Conservation (phyloP, 2,888 invertebrate species). For the Biston betularia region DNA sequence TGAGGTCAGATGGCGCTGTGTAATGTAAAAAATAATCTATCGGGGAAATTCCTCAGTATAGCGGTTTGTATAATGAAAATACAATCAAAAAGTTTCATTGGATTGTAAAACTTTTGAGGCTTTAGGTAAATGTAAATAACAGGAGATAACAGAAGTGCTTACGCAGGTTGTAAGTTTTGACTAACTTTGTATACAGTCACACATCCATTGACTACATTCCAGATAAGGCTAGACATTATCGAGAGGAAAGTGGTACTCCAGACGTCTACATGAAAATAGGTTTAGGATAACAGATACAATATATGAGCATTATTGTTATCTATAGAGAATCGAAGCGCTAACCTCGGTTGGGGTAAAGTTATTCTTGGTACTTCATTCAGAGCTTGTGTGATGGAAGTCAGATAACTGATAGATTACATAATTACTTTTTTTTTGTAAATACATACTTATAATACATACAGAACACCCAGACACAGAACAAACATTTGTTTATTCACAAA, state of each 20-base stretch:
- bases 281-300: constrained; percentile 17
- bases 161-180: neutral
- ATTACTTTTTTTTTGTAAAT: too few relatives aligned
- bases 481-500: too few relatives aligned
- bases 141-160: neutral
- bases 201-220: constrained; percentile 5
- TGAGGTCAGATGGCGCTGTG: too few relatives aligned
- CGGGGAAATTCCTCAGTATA: too few relatives aligned
- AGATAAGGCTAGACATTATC: constrained; percentile 27
- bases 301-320: constrained; percentile 20
- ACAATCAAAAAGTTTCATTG: too few relatives aligned
- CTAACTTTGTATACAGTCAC: neutral
- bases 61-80: too few relatives aligned
- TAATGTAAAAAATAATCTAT: too few relatives aligned
- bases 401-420: too few relatives aligned
- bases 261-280: constrained; percentile 32
- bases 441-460: too few relatives aligned
- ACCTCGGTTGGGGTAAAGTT: neutral
- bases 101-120: too few relatives aligned
- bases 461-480: too few relatives aligned
- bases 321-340: constrained; percentile 10
- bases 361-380: neutral
- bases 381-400: too few relatives aligned
- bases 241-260: constrained; percentile 22
- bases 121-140: neutral